Base-by-base conservation (phyloP, 2,888 invertebrate genomes). In the Drosophila neoperkinsi region DNA sequence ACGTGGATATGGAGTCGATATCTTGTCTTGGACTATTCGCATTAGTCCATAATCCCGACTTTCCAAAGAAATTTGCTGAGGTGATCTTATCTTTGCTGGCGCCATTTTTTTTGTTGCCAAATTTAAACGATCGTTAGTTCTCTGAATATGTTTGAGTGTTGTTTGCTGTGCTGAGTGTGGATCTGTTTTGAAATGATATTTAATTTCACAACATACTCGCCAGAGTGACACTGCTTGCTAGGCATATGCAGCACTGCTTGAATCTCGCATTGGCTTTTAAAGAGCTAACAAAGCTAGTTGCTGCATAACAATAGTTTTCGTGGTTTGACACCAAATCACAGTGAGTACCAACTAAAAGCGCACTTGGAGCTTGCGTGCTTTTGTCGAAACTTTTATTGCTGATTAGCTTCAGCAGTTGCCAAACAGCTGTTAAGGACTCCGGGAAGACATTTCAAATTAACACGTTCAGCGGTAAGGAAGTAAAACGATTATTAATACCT, bases 371-470 rank as follows among this genome's bases (percentile, higher is more conserved):
- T 57, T 58, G 10, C 11, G 11, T 52, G 61, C 64, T 69, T 43
- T 7, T 10, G 4, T 1, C 3, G 0, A 13, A 53, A 74, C 80
- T 73, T 61, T 59, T 7, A 3, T 31, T 36, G 34, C 7, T 41
- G 16, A n/a, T 50, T 30, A 62, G 63, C 74, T 64, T 76, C 52
- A 5, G 2, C 0, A 1, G 31, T 62, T 64, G 57, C 49, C 41
- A 71, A 91, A 84, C 91, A 90, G 90, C 91, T 90, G 90, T 77
- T 79, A 30, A 18, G 43, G 33, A 59, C 52, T 60, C 34, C 34
- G 41, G 33, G 62, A 62, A 66, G 78, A 79, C 91, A 91, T 91
- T 91, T 91, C 63, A 91, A 91, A 91, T 82, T 76, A 90, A 91
- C 85, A 62, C 91, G 84, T 77, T 80, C 80, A 77, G 74, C 81